A percentile compares a stretch with the other conserved stretches of the same genome.
phyloP scores from a whole-genome alignment of 2,888 invertebrate species.

The Ichneumoninae sp. region DNA sequence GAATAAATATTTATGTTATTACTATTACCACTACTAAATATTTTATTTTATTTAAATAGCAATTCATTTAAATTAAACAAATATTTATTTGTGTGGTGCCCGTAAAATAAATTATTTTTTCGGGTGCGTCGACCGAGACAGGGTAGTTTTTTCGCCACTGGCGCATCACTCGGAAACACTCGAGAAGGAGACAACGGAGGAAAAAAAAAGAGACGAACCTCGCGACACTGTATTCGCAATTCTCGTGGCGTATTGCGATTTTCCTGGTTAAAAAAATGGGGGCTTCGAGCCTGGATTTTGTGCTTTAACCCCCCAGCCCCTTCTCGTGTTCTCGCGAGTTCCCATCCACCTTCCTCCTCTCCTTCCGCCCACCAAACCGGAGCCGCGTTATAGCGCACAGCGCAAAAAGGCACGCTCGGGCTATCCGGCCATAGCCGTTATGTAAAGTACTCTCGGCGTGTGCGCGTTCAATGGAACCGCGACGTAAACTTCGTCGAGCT shows the following conservation, averaged over 20 bases:
- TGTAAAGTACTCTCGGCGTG: conserved; percentile 59
- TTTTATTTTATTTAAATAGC: too few relatives aligned
- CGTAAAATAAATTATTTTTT: neutral
- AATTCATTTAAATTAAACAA: too few relatives aligned
- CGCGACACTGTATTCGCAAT: conserved; percentile 38
- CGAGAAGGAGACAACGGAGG: conserved; percentile 4
- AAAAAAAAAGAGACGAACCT: conserved; percentile 11
- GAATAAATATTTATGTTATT: too few relatives aligned
- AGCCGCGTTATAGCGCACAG: neutral
- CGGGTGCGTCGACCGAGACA: neutral
- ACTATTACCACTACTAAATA: too few relatives aligned
- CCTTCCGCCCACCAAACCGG: neutral
- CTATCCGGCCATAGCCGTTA: conserved; percentile 59
- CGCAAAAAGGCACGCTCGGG: conserved; percentile 21
- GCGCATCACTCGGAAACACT: neutral
- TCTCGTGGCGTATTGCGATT: conserved; percentile 34
- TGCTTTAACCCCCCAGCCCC: conserved; percentile 8
- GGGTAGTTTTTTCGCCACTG: neutral
- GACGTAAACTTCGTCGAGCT: conserved; percentile 50
- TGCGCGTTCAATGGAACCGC: conserved; percentile 54
- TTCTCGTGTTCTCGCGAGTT: conserved; percentile 28
- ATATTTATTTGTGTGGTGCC: too few relatives aligned
- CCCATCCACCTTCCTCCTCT: neutral
- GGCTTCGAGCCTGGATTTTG: conserved; percentile 35
- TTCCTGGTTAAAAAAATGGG: neutral